Conservation (phyloP, 2,888 invertebrate genomes). For the Drosophila lacicola region DNA sequence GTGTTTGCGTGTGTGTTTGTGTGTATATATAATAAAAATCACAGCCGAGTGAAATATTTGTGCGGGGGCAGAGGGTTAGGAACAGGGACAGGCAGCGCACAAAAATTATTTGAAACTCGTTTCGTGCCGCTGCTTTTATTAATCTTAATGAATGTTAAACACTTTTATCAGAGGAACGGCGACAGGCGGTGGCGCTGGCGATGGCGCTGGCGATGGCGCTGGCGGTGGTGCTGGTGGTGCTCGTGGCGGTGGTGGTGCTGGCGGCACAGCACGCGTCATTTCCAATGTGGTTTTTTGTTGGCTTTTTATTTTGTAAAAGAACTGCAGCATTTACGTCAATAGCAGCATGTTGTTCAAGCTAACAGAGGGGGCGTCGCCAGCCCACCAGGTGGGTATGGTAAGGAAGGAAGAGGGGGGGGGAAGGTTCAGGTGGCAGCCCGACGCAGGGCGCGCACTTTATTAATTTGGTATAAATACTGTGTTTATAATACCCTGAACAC, state of each 20-base stretch:
- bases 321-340: slow-evolving; percentile 67
- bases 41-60: slow-evolving; percentile 18
- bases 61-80: background rate
- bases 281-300: slow-evolving; percentile 45
- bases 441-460: slow-evolving; percentile 32
- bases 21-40: slow-evolving; percentile 36
- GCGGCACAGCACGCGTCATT: slow-evolving; percentile 70
- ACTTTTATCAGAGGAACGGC: slow-evolving; percentile 71
- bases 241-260: slow-evolving; percentile 10
- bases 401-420: too few relatives aligned
- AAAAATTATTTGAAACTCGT: slow-evolving; percentile 68
- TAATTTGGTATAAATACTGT: slow-evolving; percentile 30
- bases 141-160: slow-evolving; percentile 82
- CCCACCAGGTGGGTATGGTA: slow-evolving; percentile 7
- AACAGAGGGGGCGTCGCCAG: slow-evolving; percentile 21
- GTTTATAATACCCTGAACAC: too few relatives aligned
- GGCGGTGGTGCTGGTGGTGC: slow-evolving; percentile 2
- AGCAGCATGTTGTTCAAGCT: slow-evolving; percentile 11
- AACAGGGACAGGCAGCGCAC: slow-evolving; percentile 12
- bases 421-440: too few relatives aligned
- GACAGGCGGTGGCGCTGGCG: slow-evolving; percentile 25
- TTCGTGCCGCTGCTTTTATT: slow-evolving; percentile 69
- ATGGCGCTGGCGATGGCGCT: background rate
- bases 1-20: slow-evolving; percentile 13
- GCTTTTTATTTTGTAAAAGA: slow-evolving; percentile 45